Conservation (phyloP, 2,888 invertebrate species). For the Ceraclea dissimilis region DNA sequence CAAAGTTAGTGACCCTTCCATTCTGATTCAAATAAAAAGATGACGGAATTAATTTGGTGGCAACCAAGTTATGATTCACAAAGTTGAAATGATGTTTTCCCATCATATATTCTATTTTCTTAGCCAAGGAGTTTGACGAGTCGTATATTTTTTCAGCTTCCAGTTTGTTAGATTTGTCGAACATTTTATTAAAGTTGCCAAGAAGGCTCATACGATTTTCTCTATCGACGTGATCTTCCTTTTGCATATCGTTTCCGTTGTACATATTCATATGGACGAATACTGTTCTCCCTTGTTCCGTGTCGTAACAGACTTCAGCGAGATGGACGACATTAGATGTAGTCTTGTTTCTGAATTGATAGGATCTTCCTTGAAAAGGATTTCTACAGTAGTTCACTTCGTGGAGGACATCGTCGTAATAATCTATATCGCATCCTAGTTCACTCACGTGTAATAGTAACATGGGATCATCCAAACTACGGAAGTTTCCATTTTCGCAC, state of each 20-base stretch:
- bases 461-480: conserved; percentile 30
- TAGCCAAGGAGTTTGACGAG: conserved; percentile 35
- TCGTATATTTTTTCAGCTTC: conserved; percentile 39
- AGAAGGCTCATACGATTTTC: conserved; percentile 37
- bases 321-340: conserved; percentile 32
- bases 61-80: conserved; percentile 36
- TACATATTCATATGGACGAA: conserved; percentile 30
- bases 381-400: conserved; percentile 37
- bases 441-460: conserved; percentile 35
- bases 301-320: conserved; percentile 39
- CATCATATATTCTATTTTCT: conserved; percentile 36
- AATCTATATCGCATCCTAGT: conserved; percentile 42
- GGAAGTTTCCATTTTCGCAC: conserved; percentile 37
- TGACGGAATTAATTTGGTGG: conserved; percentile 33
- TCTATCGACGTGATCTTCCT: conserved; percentile 33
- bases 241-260: conserved; percentile 29
- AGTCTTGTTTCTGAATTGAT: conserved; percentile 30
- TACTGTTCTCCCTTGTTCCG: conserved; percentile 33
- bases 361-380: conserved; percentile 40
- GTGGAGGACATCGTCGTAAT: conserved; percentile 42
- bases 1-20: conserved; percentile 37
- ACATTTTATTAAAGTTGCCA: conserved; percentile 45
- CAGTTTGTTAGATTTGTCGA: conserved; percentile 36
- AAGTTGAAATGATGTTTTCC: conserved; percentile 34
- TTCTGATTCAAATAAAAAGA: conserved; percentile 39